Conservation (phyloP, 2,113 vertebrate species). For the Eudyptes chrysolophus region DNA sequence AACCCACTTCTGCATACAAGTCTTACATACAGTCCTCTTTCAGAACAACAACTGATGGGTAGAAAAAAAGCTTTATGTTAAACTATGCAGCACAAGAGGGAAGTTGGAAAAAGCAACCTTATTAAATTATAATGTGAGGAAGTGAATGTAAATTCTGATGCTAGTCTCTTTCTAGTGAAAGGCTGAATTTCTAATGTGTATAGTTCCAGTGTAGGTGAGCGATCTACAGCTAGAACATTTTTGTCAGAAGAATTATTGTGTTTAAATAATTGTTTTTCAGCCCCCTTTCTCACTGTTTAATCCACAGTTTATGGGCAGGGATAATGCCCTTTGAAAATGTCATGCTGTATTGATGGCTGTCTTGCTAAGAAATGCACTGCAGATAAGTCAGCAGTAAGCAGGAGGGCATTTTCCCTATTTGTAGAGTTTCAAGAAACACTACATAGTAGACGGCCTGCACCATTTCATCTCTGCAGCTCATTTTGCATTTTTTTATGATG, state of each 20-base stretch:
- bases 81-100: background rate
- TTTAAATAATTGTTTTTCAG: background rate
- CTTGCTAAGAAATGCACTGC: background rate
- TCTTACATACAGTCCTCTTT: background rate
- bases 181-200: background rate
- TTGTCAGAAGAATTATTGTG: background rate
- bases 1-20: background rate
- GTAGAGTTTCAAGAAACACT: background rate
- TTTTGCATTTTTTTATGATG: slow-evolving; percentile 9
- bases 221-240: background rate
- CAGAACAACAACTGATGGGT: background rate
- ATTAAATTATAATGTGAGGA: background rate
- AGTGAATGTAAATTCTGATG: background rate
- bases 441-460: background rate
- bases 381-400: background rate
- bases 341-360: background rate
- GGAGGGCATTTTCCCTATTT: background rate
- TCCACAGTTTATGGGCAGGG: background rate
- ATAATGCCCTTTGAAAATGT: background rate
- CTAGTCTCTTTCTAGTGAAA: background rate
- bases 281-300: background rate
- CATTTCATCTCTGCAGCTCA: slow-evolving; percentile 11
- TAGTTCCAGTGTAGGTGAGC: background rate
- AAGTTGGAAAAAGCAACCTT: background rate
- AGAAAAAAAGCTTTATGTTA: background rate